These are phyloP conservation scores for Habrosyne pyritoides DNA, from an alignment of 2,888 invertebrate genomes.

Conservation along the genomic window DNA sequence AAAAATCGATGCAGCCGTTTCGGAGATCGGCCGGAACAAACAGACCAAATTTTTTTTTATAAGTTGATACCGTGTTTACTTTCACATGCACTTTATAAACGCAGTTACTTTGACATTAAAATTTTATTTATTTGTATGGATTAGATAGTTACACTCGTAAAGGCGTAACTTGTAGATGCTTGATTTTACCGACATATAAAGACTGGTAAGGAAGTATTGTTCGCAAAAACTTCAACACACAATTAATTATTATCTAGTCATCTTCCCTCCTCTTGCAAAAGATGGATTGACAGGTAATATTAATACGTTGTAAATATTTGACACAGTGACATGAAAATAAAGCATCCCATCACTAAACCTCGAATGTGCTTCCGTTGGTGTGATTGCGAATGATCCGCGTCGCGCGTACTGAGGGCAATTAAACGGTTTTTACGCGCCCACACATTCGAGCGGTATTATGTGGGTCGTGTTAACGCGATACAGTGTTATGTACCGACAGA, in stretches of 20 bases:
- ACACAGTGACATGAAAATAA: conserved; percentile 5
- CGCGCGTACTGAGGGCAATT: conserved; percentile 65
- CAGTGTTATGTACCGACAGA: conserved; percentile 28
- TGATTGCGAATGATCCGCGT: conserved; percentile 73
- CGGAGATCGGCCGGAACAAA: too few relatives aligned
- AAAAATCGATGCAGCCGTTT: too few relatives aligned
- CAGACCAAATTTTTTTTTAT: too few relatives aligned
- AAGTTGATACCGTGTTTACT: too few relatives aligned
- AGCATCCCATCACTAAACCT: conserved; percentile 52
- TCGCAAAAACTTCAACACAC: background rate
- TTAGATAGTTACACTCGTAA: too few relatives aligned
- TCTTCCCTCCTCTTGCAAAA: too few relatives aligned
- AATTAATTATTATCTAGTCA: background rate
- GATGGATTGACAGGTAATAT: background rate
- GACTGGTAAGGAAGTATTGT: too few relatives aligned
- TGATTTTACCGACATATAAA: too few relatives aligned
- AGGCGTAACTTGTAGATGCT: too few relatives aligned
- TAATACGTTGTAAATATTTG: background rate
- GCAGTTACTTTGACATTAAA: too few relatives aligned
- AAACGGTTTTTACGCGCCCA: conserved; percentile 77
- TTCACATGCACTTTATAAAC: too few relatives aligned
- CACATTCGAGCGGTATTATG: conserved; percentile 71
- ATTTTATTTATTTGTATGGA: too few relatives aligned
- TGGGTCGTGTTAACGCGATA: conserved; percentile 40
- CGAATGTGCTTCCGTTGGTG: conserved; percentile 33